Evolutionary conservation across 2,797 vertebrate species (phyloP), one percentile per base, ranked within the genome.

Genomic region (Aeoliscus strigatus): DNA sequence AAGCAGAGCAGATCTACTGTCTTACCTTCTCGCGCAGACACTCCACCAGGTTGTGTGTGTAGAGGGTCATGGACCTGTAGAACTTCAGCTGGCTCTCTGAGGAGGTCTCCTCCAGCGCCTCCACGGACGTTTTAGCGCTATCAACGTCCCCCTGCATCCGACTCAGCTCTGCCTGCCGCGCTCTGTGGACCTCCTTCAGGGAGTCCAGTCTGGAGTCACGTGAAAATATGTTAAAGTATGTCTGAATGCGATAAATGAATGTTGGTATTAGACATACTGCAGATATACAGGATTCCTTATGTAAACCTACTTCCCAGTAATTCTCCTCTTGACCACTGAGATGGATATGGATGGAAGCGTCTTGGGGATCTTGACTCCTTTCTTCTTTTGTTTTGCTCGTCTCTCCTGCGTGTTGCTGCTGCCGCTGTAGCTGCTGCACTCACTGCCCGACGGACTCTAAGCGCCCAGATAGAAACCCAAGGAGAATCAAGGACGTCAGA

Each of bases 21-120:
- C 68, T 59, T 21, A 97, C 95, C 80, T 98, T 98, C 83, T 95
- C 92, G 57, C 80, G 90, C 29, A 97, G 85, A 82, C 93, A 98
- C 57, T 93, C 91, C 47, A 92, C 83, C 74, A 97, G 76, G 77
- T 93, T 95, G 66, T 91, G 89, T 21, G 83, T 68, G 0, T 89
- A 98, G 14, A 76, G 63, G 32, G 86, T 91, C 91, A 92, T 93
- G 64, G 63, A 57, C 38, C 89, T 89, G 77, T 92, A 97, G 81
- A 96, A 98, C 56, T 51, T 88, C 37, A 93, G 89, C 74, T 88
- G 88, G 14, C 67, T 58, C 51, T 90, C 82, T 18, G 87, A 79
- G 0, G 87, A 82, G 26, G 80, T 64, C 45, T 81, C 89, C 70
- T 94, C 91, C 6, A 97, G 75, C 36, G 67, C 80, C 63, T 92